Evolutionary conservation across 2,888 invertebrate species (phyloP).

Genomic region (Leistus spinibarbis): DNA sequence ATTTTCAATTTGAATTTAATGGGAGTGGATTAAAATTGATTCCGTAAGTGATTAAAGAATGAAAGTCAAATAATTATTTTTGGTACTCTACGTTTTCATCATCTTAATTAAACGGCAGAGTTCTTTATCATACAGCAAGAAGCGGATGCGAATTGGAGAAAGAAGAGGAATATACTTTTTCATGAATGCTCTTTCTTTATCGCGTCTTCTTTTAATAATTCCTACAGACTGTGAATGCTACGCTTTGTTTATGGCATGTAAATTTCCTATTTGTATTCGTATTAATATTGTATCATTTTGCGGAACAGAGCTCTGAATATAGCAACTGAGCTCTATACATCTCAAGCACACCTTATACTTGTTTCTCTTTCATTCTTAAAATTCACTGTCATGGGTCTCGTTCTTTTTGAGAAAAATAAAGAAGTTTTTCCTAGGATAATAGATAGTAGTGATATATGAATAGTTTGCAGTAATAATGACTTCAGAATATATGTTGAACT

Average conservation of each 20-base stretch:
- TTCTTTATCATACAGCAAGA: background rate
- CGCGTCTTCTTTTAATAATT: background rate
- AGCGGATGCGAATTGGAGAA: background rate
- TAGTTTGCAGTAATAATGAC: too few relatives aligned
- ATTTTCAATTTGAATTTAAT: conserved; percentile 8
- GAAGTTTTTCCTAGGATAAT: too few relatives aligned
- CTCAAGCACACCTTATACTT: too few relatives aligned
- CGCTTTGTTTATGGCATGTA: conserved; percentile 31
- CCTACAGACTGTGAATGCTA: background rate
- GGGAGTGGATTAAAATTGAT: background rate
- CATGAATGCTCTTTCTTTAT: background rate
- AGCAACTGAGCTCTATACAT: background rate
- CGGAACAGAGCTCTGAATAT: conserved; percentile 24
- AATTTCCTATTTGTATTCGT: conserved; percentile 31
- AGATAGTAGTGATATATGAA: too few relatives aligned
- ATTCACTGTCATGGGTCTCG: too few relatives aligned
- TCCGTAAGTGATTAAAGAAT: conserved; percentile 4
- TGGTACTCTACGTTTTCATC: conserved; percentile 5
- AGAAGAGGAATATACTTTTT: background rate
- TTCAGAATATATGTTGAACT: too few relatives aligned
- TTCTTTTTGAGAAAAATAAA: too few relatives aligned
- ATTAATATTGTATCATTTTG: conserved; percentile 33
- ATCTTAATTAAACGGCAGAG: conserved; percentile 22
- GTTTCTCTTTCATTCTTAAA: too few relatives aligned
- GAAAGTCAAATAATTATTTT: conserved; percentile 8